Conservation (phyloP, 2,113 vertebrate genomes). For the Scartelaos histophorus region DNA sequence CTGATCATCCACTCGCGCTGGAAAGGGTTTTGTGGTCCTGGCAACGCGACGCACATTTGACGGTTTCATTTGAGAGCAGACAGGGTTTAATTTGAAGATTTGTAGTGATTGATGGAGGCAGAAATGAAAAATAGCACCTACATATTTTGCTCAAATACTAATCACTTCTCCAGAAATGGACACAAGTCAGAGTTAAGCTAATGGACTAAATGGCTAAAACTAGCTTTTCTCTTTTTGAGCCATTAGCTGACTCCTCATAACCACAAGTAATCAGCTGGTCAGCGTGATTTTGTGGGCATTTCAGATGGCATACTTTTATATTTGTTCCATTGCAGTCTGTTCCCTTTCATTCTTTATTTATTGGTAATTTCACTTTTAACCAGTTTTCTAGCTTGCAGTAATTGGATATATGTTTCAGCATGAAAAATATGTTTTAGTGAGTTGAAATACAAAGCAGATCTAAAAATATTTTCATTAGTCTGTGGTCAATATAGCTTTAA, state of each 20-base stretch:
- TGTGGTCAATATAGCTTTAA: neutral
- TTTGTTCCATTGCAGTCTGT: neutral
- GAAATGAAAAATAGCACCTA: slow-evolving; percentile 9
- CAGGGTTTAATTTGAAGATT: slow-evolving; percentile 15
- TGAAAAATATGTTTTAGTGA: neutral
- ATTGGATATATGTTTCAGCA: neutral
- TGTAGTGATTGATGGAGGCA: slow-evolving; percentile 28
- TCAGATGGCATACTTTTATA: neutral
- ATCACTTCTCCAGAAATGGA: slow-evolving; percentile 25
- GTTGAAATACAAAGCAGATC: too few species aligned
- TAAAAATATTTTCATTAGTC: too few species aligned
- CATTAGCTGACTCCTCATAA: slow-evolving; percentile 8
- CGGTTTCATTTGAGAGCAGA: slow-evolving; percentile 23
- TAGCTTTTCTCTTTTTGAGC: neutral
- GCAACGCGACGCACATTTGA: neutral
- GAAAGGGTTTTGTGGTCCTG: slow-evolving; percentile 22
- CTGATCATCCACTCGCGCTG: slow-evolving; percentile 20
- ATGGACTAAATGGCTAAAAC: neutral
- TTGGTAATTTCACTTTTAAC: neutral
- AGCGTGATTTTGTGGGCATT: neutral
- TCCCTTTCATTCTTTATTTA: neutral
- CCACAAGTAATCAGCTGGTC: slow-evolving; percentile 12
- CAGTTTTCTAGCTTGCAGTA: neutral
- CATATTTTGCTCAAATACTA: slow-evolving; percentile 27
- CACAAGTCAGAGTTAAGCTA: slow-evolving; percentile 15